Evolutionary conservation across 2,113 vertebrate genomes (phyloP), one percentile per base, ranked within the genome.

Genomic region (Tinamus guttatus): DNA sequence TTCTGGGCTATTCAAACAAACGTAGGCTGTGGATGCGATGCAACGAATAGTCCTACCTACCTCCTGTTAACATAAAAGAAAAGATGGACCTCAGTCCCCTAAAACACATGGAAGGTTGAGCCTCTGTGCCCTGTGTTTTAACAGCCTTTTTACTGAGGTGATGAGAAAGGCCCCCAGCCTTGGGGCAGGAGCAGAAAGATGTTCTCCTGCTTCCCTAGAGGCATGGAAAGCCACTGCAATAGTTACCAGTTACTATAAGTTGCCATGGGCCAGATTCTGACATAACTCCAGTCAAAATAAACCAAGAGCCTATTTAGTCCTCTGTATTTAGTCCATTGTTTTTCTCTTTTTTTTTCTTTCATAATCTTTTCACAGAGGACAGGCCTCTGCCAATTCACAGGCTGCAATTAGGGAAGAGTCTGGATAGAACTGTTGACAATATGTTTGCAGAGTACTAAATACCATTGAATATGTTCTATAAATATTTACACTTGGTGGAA

Each of bases 381-480:
- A 13, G 63, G 71, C 34, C 73, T 93, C 64, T 94, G 93, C 90
- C 95, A 94, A 52, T 80, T 91, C 90, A 79, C 82, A 88, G 82
- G 56, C 87, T 91, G 93, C 0, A 2, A 83, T 89, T 91, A 90
- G 91, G 79, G 73, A 95, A 90, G 73, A 94, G 45, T 85, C 73
- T 96, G 85, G 82, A 75, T 77, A 74, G 79, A 85, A 87, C 54
- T 90, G 81, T 83, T 94, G 87, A 81, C 93, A 93, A 63, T 82
- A 85, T 95, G 87, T 93, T 96, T 95, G 91, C 87, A 83, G 76
- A 91, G 81, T 78, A 87, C 73, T 95, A 95, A 96, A 94, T 94
- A 71, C 87, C 85, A 88, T 34, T 74, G 79, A 94, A 78, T 93
- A 78, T 88, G 71, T 83, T 95, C 94, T 70, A 89, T 88, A 95